Conservation (phyloP, 1,140 invertebrate genomes). For the Pissodes strobi region DNA sequence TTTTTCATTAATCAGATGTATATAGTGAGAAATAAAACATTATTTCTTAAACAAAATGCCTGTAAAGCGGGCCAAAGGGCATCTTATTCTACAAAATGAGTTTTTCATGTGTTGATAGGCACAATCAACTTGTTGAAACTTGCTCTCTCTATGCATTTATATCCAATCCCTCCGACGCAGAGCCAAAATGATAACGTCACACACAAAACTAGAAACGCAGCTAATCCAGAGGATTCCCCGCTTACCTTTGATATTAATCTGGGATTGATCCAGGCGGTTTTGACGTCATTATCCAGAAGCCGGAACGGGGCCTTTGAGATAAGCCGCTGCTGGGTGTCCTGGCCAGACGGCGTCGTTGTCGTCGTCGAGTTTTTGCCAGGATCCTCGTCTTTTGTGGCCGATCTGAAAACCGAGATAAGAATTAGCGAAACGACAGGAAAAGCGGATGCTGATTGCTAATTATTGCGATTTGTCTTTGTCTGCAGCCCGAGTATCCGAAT, state of each 20-base stretch:
- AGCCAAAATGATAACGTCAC: not conserved
- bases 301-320: constrained; percentile 52
- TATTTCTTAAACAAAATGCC: not conserved
- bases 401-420: constrained; percentile 2
- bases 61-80: not conserved
- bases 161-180: not conserved
- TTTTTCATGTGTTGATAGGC: too few species aligned
- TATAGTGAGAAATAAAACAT: not conserved
- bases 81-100: too few species aligned
- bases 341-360: constrained; percentile 33
- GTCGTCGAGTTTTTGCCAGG: constrained; percentile 35
- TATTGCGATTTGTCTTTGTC: too few species aligned
- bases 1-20: not conserved
- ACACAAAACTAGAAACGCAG: constrained; percentile 1
- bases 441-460: too few species aligned
- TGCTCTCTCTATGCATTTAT: too few species aligned
- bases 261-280: constrained; percentile 65
- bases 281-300: constrained; percentile 62
- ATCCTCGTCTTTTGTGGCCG: constrained; percentile 39
- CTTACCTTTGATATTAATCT: constrained; percentile 64
- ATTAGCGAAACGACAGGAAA: too few species aligned
- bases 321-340: constrained; percentile 44
- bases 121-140: too few species aligned
- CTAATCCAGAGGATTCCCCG: not conserved
- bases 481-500: too few species aligned